phyloP scores from a whole-genome alignment of 2,888 invertebrate genomes.

The Rugalucina vietnamica region DNA sequence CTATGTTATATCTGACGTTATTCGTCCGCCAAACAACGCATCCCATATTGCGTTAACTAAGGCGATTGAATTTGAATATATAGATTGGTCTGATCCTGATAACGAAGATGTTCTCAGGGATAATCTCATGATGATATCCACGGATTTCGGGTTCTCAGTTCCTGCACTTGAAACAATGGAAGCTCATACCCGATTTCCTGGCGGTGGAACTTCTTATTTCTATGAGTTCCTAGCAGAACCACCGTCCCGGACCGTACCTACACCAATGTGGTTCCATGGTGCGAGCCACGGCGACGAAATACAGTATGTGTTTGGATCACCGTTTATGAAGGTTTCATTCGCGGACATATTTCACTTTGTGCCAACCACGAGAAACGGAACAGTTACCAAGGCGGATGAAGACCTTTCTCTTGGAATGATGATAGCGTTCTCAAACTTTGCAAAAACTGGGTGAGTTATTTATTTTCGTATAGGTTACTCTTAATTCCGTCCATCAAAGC shows the following conservation, averaged over 20 bases:
- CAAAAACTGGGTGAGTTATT: background rate
- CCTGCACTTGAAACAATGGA: conserved; percentile 95
- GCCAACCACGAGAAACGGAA: background rate
- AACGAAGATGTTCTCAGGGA: conserved; percentile 90
- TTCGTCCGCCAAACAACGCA: background rate
- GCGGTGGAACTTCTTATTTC: conserved; percentile 53
- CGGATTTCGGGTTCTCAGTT: conserved; percentile 97
- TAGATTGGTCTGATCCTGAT: conserved; percentile 76
- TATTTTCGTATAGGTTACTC: no score
- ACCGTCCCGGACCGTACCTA: conserved; percentile 28
- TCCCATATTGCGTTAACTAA: background rate
- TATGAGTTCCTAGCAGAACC: conserved; percentile 68
- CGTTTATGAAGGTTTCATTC: background rate
- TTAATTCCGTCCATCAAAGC: no score
- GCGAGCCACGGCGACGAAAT: conserved; percentile 80
- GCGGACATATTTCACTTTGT: background rate
- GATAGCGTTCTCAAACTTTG: background rate
- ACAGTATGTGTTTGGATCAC: conserved; percentile 76
- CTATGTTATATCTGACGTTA: background rate
- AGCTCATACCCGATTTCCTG: conserved; percentile 83
- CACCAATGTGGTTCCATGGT: conserved; percentile 64
- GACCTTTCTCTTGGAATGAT: background rate
- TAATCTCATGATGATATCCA: conserved; percentile 94
- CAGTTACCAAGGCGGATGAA: background rate
- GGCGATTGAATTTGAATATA: conserved; percentile 38